Conservation (phyloP, 2,113 vertebrate genomes). For the Crotophaga sulcirostris region DNA sequence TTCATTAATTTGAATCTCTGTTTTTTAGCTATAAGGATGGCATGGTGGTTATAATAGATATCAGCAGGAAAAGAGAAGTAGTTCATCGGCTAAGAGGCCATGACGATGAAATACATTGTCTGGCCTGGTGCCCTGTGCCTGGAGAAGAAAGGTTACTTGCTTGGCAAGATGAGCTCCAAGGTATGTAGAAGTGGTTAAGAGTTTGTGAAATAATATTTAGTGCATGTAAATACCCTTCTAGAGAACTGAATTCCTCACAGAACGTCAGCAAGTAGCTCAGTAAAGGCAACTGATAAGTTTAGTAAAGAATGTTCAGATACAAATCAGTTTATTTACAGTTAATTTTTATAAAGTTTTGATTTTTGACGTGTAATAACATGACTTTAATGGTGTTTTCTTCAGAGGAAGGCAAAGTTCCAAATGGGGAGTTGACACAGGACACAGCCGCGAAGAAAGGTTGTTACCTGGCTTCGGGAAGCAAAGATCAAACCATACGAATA, state of each 20-base stretch:
- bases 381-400: background rate
- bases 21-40: slow-evolving; percentile 93
- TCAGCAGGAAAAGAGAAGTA: slow-evolving; percentile 90
- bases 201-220: background rate
- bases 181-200: slow-evolving; percentile 38
- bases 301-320: background rate
- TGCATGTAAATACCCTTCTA: background rate
- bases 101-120: slow-evolving; percentile 92
- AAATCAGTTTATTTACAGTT: background rate
- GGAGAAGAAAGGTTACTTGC: slow-evolving; percentile 72
- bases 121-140: slow-evolving; percentile 87
- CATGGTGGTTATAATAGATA: slow-evolving; percentile 90
- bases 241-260: background rate
- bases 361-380: background rate
- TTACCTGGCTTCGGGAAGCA: slow-evolving; percentile 93
- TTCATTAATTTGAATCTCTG: background rate
- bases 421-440: slow-evolving; percentile 61
- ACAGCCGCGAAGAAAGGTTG: slow-evolving; percentile 67
- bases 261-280: background rate
- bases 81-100: slow-evolving; percentile 89
- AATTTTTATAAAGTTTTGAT: background rate
- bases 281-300: background rate
- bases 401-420: slow-evolving; percentile 63
- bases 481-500: slow-evolving; percentile 92
- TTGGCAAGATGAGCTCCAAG: slow-evolving; percentile 77